Evolutionary conservation across 2,888 invertebrate species (phyloP).

Genomic region (Entomobrya proxima): DNA sequence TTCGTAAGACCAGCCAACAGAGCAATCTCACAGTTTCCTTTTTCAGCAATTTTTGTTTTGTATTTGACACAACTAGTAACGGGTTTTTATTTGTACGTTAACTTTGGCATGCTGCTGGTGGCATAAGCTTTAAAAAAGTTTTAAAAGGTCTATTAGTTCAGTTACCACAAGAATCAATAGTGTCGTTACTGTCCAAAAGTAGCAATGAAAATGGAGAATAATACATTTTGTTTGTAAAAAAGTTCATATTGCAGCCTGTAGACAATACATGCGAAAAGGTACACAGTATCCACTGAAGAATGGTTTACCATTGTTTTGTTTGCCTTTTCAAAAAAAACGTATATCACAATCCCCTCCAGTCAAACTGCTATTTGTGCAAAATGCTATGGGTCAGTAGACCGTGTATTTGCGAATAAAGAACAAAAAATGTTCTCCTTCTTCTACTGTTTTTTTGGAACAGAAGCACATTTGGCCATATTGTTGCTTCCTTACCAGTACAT

Average conservation of each 20-base stretch:
- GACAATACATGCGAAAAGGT: background rate
- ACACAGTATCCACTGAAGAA: background rate
- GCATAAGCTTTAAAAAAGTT: background rate
- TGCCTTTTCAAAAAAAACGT: background rate
- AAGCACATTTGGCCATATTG: background rate
- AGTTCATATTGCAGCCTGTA: background rate
- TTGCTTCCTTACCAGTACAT: background rate
- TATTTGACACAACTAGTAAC: background rate
- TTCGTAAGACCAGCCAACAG: background rate
- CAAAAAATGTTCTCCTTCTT: background rate
- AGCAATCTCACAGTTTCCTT: background rate
- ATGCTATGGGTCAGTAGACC: background rate
- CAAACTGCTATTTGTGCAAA: background rate
- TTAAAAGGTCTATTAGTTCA: slow-evolving; percentile 36
- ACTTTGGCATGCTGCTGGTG: background rate
- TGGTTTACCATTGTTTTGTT: background rate
- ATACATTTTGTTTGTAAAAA: background rate
- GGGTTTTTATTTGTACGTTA: background rate
- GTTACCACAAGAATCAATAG: slow-evolving; percentile 41
- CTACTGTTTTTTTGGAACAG: too few relatives aligned
- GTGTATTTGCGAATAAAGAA: background rate
- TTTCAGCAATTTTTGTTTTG: background rate
- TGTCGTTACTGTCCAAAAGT: background rate
- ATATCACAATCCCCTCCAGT: background rate
- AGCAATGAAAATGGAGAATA: background rate